These are phyloP conservation scores for Mycteria americana DNA, from an alignment of 2,797 vertebrate genomes.

Conservation along the genomic window DNA sequence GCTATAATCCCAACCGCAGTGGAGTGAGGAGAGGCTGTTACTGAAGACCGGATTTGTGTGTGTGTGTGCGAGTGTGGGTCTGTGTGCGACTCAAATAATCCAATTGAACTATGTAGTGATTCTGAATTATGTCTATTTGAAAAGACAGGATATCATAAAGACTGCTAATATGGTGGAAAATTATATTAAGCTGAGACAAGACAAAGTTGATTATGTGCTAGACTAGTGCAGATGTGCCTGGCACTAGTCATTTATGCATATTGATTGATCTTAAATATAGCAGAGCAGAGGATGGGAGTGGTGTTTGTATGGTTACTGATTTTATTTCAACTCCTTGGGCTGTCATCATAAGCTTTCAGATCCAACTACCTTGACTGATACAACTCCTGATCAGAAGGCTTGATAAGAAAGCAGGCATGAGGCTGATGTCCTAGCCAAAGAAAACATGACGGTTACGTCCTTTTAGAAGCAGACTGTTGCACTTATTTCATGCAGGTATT, in stretches of 20 bases:
- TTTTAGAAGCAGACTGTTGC: not conserved
- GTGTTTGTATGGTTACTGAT: conserved; percentile 36
- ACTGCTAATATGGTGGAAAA: conserved; percentile 69
- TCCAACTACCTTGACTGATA: not conserved
- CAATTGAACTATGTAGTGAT: conserved; percentile 52
- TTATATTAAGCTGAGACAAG: conserved; percentile 71
- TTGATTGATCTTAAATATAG: conserved; percentile 60
- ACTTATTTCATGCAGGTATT: not conserved
- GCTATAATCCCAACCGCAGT: not conserved
- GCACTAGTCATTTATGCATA: conserved; percentile 34
- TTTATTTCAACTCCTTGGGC: conserved; percentile 32
- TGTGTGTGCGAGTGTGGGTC: not conserved
- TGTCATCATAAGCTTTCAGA: not conserved
- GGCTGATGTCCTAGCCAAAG: not conserved
- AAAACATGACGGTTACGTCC: not conserved
- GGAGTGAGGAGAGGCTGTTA: not conserved
- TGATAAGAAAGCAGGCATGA: not conserved
- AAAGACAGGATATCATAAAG: conserved; percentile 65
- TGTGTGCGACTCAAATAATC: conserved; percentile 30
- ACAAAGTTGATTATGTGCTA: conserved; percentile 65
- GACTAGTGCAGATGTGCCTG: conserved; percentile 52
- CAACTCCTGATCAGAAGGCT: not conserved
- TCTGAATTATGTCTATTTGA: conserved; percentile 56
- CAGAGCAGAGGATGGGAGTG: conserved; percentile 3
- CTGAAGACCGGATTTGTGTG: not conserved